phyloP scores from a whole-genome alignment of 2,113 vertebrate species.

The Spizaetus ornatus region DNA sequence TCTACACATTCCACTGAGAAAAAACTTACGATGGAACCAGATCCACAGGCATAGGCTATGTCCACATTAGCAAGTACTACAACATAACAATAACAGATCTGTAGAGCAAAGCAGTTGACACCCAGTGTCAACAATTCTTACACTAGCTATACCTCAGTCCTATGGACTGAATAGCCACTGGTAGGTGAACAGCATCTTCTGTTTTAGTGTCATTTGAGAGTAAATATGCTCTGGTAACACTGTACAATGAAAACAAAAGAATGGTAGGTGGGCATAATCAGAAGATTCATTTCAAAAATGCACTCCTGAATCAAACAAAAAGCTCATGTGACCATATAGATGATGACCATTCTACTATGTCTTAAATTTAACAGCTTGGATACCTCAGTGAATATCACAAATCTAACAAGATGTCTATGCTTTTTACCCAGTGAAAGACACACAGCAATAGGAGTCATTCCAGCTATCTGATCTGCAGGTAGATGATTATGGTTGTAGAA shows the following conservation, averaged over 20 bases:
- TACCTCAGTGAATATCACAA: neutral
- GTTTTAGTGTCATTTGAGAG: neutral
- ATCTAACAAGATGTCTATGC: neutral
- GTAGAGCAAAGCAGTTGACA: neutral
- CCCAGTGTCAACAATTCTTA: neutral
- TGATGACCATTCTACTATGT: neutral
- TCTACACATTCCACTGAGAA: neutral
- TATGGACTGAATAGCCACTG: neutral
- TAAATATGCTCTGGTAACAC: neutral
- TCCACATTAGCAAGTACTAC: neutral
- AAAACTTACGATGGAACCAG: neutral
- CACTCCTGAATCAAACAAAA: neutral
- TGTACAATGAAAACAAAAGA: neutral
- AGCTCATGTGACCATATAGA: neutral
- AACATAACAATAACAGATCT: neutral
- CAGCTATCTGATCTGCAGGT: neutral
- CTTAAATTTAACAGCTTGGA: neutral
- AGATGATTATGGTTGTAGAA: neutral
- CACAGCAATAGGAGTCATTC: neutral
- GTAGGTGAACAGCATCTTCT: neutral
- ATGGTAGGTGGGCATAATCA: neutral
- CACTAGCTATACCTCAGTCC: neutral
- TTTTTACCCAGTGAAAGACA: neutral
- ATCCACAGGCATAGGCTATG: neutral
- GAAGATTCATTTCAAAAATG: neutral